A percentile compares a stretch with the other conserved stretches of the same genome.
Evolutionary conservation across 2,797 vertebrate genomes (phyloP).

Genomic region (Delichon dasypus): DNA sequence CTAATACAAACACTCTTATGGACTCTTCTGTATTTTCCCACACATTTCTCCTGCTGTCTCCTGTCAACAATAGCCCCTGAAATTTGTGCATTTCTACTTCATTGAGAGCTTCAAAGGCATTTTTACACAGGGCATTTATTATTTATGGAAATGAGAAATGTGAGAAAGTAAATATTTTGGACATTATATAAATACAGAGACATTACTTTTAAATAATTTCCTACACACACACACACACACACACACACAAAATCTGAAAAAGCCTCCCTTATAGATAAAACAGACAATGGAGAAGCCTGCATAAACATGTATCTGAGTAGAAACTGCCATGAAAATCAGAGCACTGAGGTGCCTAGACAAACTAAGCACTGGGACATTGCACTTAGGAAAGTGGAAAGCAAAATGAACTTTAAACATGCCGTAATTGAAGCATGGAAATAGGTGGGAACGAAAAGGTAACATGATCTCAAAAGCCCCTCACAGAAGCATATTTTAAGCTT

Average conservation of each 20-base stretch:
- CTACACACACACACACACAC: no score
- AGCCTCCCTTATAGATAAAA: neutral
- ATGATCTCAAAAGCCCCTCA: neutral
- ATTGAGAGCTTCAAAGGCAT: neutral
- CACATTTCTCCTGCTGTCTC: neutral
- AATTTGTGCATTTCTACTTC: neutral
- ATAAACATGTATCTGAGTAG: neutral
- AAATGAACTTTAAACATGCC: neutral
- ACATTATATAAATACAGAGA: neutral
- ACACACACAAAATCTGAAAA: neutral
- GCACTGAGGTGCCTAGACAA: neutral
- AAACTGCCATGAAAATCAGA: neutral
- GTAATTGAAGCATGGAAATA: neutral
- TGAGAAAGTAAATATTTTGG: neutral
- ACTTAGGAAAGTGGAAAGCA: neutral
- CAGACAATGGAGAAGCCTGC: neutral
- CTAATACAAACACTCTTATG: neutral
- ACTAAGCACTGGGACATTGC: neutral
- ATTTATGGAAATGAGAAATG: neutral
- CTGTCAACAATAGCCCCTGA: neutral
- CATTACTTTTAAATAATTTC: neutral
- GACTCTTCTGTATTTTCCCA: neutral
- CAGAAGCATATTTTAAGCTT: neutral
- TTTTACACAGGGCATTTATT: neutral
- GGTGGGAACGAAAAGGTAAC: neutral